Percentiles rank a stretch among this genome's conserved stretches.
These are phyloP conservation scores for Plagodis pulveraria DNA, from an alignment of 2,888 invertebrate species.

Conservation along the genomic window DNA sequence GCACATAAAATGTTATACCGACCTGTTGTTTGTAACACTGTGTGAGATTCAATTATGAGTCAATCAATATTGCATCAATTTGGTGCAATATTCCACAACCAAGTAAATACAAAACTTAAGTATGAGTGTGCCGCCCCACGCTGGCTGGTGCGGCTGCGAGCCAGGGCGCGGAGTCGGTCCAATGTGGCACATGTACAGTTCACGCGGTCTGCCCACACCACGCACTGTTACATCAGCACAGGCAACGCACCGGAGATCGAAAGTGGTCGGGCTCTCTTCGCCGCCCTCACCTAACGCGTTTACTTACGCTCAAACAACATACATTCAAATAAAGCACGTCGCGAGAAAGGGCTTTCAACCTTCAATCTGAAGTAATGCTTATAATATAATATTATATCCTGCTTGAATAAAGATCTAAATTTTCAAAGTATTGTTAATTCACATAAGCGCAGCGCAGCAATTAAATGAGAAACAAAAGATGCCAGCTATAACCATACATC, in stretches of 20 bases:
- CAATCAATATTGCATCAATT: too few relatives aligned
- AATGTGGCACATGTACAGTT: conserved; percentile 16
- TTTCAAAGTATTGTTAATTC: too few relatives aligned
- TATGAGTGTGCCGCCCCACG: not conserved
- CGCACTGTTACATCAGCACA: conserved; percentile 19
- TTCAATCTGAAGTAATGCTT: too few relatives aligned
- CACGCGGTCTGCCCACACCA: conserved; percentile 6
- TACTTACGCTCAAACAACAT: conserved; percentile 2
- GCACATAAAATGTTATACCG: too few relatives aligned
- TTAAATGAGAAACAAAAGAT: too few relatives aligned
- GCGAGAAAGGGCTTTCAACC: not conserved
- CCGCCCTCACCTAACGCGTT: not conserved
- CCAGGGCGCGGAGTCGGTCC: not conserved
- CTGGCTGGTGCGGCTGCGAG: not conserved
- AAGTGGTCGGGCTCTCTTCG: conserved; percentile 19
- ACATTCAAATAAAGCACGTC: not conserved
- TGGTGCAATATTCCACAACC: too few relatives aligned
- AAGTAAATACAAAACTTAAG: not conserved
- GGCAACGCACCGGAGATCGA: conserved; percentile 15
- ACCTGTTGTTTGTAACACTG: too few relatives aligned
- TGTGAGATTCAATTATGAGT: too few relatives aligned
- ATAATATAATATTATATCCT: too few relatives aligned
- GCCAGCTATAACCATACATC: too few relatives aligned
- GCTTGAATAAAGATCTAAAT: too few relatives aligned
- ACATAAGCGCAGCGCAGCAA: too few relatives aligned